phyloP scores from a whole-genome alignment of 2,888 invertebrate species.

The Ornithoptera priamus region DNA sequence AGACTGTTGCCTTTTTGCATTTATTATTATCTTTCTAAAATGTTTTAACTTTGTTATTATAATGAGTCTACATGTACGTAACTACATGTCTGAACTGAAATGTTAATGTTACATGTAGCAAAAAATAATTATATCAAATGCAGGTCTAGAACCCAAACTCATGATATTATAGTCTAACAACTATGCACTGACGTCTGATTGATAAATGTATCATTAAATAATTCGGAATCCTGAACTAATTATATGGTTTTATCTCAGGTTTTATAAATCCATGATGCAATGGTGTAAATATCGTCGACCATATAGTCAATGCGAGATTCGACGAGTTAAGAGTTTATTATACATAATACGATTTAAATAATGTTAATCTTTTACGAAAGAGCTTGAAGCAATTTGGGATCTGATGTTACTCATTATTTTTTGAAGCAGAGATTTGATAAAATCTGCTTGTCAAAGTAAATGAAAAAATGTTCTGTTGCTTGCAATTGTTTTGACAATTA shows the following conservation, averaged over 20 bases:
- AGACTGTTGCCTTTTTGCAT: too few species aligned
- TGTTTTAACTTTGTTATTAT: too few species aligned
- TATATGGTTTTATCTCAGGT: constrained; percentile 9
- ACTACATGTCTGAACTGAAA: constrained; percentile 4
- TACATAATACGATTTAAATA: neutral
- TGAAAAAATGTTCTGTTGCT: constrained; percentile 13
- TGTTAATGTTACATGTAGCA: constrained; percentile 8
- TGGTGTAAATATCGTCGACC: constrained; percentile 1
- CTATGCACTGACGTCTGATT: constrained; percentile 15
- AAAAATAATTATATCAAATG: constrained; percentile 21
- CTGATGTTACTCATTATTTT: constrained; percentile 3
- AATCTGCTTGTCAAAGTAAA: constrained; percentile 26
- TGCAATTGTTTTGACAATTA: constrained; percentile 30
- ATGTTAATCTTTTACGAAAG: neutral
- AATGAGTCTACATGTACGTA: neutral
- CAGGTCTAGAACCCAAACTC: neutral
- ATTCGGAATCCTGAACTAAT: constrained; percentile 14
- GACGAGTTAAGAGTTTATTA: neutral
- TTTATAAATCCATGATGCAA: constrained; percentile 11
- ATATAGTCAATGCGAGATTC: neutral
- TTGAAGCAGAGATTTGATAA: constrained; percentile 26
- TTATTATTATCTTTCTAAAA: too few species aligned
- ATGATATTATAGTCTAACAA: neutral
- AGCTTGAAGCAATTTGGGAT: neutral
- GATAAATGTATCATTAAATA: constrained; percentile 22